Evolutionary conservation across 2,113 vertebrate genomes (phyloP).

Genomic region (Pseudorasbora parva): DNA sequence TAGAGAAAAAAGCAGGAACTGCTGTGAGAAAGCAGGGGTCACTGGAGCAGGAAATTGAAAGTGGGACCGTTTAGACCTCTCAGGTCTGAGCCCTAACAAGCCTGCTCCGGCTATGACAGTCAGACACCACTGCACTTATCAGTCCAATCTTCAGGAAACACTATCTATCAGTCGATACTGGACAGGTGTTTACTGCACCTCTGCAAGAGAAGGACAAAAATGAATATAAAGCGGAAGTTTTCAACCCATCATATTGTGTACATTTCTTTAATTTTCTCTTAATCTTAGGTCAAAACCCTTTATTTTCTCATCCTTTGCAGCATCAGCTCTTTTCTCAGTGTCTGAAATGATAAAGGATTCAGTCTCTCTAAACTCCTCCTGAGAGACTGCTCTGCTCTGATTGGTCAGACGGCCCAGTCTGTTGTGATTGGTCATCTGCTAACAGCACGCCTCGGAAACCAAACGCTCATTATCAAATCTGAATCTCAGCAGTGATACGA

Average conservation of each 20-base stretch:
- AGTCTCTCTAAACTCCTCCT: too few relatives aligned
- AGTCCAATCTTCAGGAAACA: conserved; percentile 45
- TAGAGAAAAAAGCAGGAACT: conserved; percentile 28
- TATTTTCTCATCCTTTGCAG: too few relatives aligned
- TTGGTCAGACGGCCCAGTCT: too few relatives aligned
- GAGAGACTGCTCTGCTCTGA: too few relatives aligned
- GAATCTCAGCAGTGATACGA: too few relatives aligned
- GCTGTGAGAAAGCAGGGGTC: conserved; percentile 38
- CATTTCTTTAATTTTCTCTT: neutral
- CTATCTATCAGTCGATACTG: conserved; percentile 22
- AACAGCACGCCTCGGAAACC: too few relatives aligned
- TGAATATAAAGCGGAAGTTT: neutral
- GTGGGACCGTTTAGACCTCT: conserved; percentile 48
- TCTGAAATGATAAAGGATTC: too few relatives aligned
- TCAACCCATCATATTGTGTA: neutral
- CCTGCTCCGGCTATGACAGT: conserved; percentile 53
- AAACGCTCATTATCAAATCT: too few relatives aligned
- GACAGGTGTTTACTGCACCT: conserved; percentile 41
- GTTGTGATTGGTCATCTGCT: too few relatives aligned
- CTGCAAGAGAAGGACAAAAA: neutral
- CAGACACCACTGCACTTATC: conserved; percentile 48
- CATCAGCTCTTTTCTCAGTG: too few relatives aligned
- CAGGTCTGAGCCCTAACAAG: conserved; percentile 58
- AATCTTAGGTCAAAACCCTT: neutral
- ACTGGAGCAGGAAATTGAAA: conserved; percentile 68